Conservation (phyloP, 1,140 invertebrate species). For the Drosophila simulans region DNA sequence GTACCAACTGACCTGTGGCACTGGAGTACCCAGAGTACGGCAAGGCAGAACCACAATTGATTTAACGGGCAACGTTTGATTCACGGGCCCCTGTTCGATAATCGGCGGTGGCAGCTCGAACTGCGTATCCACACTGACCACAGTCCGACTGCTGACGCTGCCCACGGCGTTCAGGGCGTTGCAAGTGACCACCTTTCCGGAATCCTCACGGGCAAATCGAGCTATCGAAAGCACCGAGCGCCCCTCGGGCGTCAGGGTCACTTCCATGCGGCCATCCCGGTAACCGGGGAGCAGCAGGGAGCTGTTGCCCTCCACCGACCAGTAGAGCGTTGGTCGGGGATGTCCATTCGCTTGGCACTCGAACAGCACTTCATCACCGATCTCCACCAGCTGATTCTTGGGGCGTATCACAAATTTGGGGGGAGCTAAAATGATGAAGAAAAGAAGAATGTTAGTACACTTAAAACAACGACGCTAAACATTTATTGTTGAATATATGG, state of each 20-base stretch:
- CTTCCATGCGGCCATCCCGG: slow-evolving; percentile 87
- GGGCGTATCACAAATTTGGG: slow-evolving; percentile 88
- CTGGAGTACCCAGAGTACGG: slow-evolving; percentile 89
- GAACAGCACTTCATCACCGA: slow-evolving; percentile 88
- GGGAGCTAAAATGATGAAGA: slow-evolving; percentile 85
- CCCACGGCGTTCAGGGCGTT: slow-evolving; percentile 93
- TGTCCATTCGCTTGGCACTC: slow-evolving; percentile 89
- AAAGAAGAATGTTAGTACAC: slow-evolving; percentile 6
- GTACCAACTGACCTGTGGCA: slow-evolving; percentile 93
- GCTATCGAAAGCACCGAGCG: slow-evolving; percentile 87
- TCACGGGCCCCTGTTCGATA: slow-evolving; percentile 93
- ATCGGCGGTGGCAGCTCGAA: slow-evolving; percentile 93
- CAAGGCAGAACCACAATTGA: slow-evolving; percentile 92
- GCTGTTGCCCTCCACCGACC: slow-evolving; percentile 91
- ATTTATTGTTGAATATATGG: too few relatives aligned
- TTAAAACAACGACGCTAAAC: slow-evolving; percentile 1
- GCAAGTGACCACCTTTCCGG: slow-evolving; percentile 90
- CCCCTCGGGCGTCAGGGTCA: slow-evolving; percentile 87
- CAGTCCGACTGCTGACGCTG: slow-evolving; percentile 90
- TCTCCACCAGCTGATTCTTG: slow-evolving; percentile 88
- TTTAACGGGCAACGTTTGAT: slow-evolving; percentile 93
- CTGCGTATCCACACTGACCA: slow-evolving; percentile 91
- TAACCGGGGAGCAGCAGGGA: slow-evolving; percentile 89
- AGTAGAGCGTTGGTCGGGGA: slow-evolving; percentile 90
- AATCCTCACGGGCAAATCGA: slow-evolving; percentile 87